phyloP scores from a whole-genome alignment of 1,140 invertebrate species.

The Drosophila eugracilis region DNA sequence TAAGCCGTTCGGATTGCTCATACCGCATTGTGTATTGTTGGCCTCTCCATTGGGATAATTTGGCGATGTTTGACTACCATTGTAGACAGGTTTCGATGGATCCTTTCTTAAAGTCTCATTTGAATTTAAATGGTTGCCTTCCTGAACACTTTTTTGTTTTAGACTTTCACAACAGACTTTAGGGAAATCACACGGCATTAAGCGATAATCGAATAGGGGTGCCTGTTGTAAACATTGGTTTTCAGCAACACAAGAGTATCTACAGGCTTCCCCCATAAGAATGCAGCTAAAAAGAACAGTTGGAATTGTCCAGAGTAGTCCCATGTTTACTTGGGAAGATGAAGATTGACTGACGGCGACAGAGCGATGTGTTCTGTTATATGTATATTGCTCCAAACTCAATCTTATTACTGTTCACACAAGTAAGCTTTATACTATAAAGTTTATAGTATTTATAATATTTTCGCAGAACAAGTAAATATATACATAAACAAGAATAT shows the following conservation, averaged over 20 bases:
- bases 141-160: no score
- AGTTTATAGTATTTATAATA: no score
- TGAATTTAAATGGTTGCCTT: no score
- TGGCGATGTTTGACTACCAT: neutral
- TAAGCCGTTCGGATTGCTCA: neutral
- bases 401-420: no score
- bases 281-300: neutral
- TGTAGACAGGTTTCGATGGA: no score
- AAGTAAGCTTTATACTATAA: no score
- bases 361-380: neutral
- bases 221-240: neutral
- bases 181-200: fast-evolving
- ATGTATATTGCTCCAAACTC: neutral
- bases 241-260: neutral
- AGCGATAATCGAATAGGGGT: neutral
- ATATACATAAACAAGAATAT: no score
- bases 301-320: neutral
- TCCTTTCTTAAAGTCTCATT: neutral
- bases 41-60: neutral
- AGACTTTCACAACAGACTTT: neutral
- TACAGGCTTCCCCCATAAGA: conserved; percentile 1
- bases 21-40: neutral
- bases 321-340: neutral
- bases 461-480: no score
- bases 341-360: neutral